Conservation (phyloP, 2,888 invertebrate species). For the Dryomyza anilis region DNA sequence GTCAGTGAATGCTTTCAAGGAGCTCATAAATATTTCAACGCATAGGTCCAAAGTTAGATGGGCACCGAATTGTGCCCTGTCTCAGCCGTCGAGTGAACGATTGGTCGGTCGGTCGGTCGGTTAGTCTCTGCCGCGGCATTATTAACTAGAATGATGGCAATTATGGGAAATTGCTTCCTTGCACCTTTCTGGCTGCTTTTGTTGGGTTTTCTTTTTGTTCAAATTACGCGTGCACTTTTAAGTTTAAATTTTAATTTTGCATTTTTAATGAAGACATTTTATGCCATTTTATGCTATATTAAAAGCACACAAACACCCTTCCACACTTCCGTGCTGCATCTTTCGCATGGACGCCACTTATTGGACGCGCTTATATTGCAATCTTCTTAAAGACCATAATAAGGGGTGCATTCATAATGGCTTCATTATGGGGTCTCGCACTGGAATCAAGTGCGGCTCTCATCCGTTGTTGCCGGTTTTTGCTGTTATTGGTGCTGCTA, state of each 20-base stretch:
- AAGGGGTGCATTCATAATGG: constrained; percentile 55
- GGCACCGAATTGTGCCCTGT: not conserved
- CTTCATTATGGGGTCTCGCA: constrained; percentile 43
- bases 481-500: no score
- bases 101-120: constrained; percentile 15
- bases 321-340: not conserved
- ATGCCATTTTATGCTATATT: no score
- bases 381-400: constrained; percentile 56
- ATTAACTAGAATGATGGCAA: constrained; percentile 57
- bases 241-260: constrained; percentile 16
- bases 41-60: constrained; percentile 45
- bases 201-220: not conserved
- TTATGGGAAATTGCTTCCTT: constrained; percentile 58
- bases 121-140: no score
- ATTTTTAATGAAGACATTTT: constrained; percentile 26
- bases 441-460: not conserved
- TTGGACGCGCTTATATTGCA: constrained; percentile 45
- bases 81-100: not conserved
- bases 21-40: constrained; percentile 50
- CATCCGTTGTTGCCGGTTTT: not conserved
- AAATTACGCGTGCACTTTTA: constrained; percentile 19
- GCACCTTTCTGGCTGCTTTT: constrained; percentile 52
- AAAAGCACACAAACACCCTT: constrained; percentile 6
- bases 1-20: constrained; percentile 18
- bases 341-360: constrained; percentile 7